Conservation (phyloP, 64 coral and sea anemone genomes). For the Montipora capricornis region DNA sequence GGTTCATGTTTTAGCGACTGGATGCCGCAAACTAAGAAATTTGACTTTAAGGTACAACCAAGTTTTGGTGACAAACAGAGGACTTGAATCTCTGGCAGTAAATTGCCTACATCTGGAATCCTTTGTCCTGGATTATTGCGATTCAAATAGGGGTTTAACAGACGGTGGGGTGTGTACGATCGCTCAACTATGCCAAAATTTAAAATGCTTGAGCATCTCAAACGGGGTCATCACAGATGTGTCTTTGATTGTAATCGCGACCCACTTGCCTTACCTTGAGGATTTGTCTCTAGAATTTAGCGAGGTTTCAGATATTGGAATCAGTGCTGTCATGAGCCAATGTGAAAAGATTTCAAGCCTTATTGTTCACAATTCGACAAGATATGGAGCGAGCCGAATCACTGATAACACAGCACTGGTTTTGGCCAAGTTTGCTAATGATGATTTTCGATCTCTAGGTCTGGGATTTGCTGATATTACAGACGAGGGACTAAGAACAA, state of each 20-base stretch:
- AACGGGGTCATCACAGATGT: slow-evolving; percentile 88
- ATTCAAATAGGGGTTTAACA: slow-evolving; percentile 80
- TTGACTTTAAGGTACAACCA: slow-evolving; percentile 90
- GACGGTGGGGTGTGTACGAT: slow-evolving; percentile 89
- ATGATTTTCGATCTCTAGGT: slow-evolving; percentile 82
- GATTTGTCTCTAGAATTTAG: slow-evolving; percentile 91
- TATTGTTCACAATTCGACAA: slow-evolving; percentile 85
- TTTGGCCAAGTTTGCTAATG: slow-evolving; percentile 86
- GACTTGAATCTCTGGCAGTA: slow-evolving; percentile 70
- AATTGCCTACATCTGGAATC: slow-evolving; percentile 81
- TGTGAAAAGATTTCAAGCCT: slow-evolving; percentile 82
- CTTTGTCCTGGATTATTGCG: slow-evolving; percentile 92
- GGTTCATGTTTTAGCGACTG: slow-evolving; percentile 76
- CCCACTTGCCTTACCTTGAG: slow-evolving; percentile 75
- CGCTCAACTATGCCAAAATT: slow-evolving; percentile 75
- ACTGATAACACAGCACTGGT: slow-evolving; percentile 87
- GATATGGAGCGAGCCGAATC: slow-evolving; percentile 61
- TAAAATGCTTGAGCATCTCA: slow-evolving; percentile 85
- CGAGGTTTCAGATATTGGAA: slow-evolving; percentile 85
- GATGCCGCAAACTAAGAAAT: slow-evolving; percentile 75
- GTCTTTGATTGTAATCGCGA: slow-evolving; percentile 80
- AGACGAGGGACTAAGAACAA: slow-evolving; percentile 84
- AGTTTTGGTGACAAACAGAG: slow-evolving; percentile 79
- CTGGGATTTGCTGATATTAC: slow-evolving; percentile 88
- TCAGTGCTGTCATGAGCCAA: slow-evolving; percentile 80